These are phyloP conservation scores for Pantherophis vulpinus DNA, from an alignment of 2,797 vertebrate species.

Conservation along the genomic window DNA sequence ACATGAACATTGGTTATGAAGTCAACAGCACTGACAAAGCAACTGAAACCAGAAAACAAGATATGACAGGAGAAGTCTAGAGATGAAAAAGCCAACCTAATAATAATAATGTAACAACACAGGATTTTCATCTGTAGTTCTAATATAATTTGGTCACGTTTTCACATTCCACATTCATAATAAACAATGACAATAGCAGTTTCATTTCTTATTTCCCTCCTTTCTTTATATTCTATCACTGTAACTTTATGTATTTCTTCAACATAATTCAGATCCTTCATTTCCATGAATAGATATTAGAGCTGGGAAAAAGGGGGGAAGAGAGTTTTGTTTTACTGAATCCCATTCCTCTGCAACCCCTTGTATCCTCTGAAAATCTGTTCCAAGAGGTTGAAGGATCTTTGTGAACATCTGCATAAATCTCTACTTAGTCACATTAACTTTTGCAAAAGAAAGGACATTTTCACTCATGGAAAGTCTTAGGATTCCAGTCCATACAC, in stretches of 20 bases:
- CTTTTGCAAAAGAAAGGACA: not conserved
- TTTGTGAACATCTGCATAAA: not conserved
- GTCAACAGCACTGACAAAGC: conserved; percentile 41
- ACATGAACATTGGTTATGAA: conserved; percentile 23
- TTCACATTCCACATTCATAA: not conserved
- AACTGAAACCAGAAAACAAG: conserved; percentile 37
- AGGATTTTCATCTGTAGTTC: not conserved
- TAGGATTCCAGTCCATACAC: not conserved
- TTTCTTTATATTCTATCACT: conserved; percentile 3
- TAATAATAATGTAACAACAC: conserved; percentile 20
- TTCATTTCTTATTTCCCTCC: conserved; percentile 23
- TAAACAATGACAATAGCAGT: conserved; percentile 14
- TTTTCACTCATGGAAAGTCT: not conserved
- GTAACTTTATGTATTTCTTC: not conserved
- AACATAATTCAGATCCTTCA: not conserved
- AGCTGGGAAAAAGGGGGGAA: not conserved
- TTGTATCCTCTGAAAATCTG: not conserved
- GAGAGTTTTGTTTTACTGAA: not conserved
- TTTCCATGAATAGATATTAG: not conserved
- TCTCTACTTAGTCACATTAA: not conserved
- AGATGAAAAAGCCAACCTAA: conserved; percentile 5
- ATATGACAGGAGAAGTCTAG: conserved; percentile 6
- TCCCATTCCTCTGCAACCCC: not conserved
- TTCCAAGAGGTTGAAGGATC: not conserved
- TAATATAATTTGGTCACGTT: not conserved